These are phyloP conservation scores for Nemapogon koenigi DNA, from an alignment of 2,888 invertebrate genomes.

Conservation along the genomic window DNA sequence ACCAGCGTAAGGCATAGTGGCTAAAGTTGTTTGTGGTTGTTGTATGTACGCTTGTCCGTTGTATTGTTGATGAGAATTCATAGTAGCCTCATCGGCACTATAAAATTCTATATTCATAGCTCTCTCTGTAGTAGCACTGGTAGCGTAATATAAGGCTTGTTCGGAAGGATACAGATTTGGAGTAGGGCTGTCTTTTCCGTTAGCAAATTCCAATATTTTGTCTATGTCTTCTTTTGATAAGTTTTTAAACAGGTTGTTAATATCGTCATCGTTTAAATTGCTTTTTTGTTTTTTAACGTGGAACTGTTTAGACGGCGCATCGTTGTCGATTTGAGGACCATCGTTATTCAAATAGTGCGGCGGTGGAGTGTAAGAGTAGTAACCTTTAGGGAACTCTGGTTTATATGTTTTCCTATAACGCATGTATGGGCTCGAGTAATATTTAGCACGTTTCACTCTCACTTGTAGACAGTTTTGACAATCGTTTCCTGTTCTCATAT, in stretches of 20 bases:
- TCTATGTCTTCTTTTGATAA: conserved; percentile 46
- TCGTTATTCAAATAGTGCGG: conserved; percentile 31
- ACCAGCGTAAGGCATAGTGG: background rate
- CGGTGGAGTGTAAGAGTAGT: conserved; percentile 38
- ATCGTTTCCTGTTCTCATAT: conserved; percentile 19
- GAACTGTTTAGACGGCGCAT: background rate
- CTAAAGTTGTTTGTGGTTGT: too few species aligned
- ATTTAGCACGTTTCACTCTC: conserved; percentile 42
- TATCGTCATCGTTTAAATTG: conserved; percentile 38
- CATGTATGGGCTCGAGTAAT: conserved; percentile 30
- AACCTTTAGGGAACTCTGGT: conserved; percentile 20
- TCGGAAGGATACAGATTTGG: conserved; percentile 12
- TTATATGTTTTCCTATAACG: conserved; percentile 32
- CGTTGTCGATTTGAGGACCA: conserved; percentile 12
- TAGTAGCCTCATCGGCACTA: background rate
- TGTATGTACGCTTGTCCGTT: too few species aligned
- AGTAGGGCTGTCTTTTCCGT: conserved; percentile 24
- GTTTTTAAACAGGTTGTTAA: conserved; percentile 41
- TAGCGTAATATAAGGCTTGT: background rate
- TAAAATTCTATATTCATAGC: background rate
- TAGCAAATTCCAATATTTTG: conserved; percentile 39
- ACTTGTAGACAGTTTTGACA: conserved; percentile 17
- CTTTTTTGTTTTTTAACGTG: conserved; percentile 28
- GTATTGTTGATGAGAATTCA: background rate
- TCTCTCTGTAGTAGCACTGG: background rate